Conservation (phyloP, 2,888 invertebrate genomes). For the Acanthopleura granulata region DNA sequence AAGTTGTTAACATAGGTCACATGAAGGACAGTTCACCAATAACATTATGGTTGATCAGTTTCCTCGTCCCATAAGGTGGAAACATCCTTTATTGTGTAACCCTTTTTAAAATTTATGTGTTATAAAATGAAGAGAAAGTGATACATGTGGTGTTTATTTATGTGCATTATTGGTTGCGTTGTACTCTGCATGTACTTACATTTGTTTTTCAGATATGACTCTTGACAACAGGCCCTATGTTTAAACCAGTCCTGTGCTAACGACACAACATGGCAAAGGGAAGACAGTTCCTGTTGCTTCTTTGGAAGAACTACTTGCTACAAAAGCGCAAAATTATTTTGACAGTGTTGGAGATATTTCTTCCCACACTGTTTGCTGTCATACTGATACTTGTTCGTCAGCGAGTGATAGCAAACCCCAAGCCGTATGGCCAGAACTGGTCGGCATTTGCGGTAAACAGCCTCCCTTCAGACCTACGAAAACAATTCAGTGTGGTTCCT, state of each 20-base stretch:
- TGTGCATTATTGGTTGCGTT: no score
- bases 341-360: conserved; percentile 77
- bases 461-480: conserved; percentile 22
- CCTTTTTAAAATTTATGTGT: no score
- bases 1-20: no score
- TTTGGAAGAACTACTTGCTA: conserved; percentile 88
- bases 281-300: conserved; percentile 76
- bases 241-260: background rate
- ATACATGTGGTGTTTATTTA: no score
- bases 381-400: conserved; percentile 80
- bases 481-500: conserved; percentile 20
- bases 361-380: conserved; percentile 67
- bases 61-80: no score
- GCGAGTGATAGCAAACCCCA: conserved; percentile 75
- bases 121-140: no score
- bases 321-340: conserved; percentile 81
- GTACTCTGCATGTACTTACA: no score
- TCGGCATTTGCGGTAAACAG: conserved; percentile 41
- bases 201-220: no score
- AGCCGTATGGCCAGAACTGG: conserved; percentile 54
- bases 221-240: no score
- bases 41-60: no score
- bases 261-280: conserved; percentile 19
- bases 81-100: no score
- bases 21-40: no score